Evolutionary conservation across 2,888 invertebrate species (phyloP).

Genomic region (Pandemis cinnamomeana): DNA sequence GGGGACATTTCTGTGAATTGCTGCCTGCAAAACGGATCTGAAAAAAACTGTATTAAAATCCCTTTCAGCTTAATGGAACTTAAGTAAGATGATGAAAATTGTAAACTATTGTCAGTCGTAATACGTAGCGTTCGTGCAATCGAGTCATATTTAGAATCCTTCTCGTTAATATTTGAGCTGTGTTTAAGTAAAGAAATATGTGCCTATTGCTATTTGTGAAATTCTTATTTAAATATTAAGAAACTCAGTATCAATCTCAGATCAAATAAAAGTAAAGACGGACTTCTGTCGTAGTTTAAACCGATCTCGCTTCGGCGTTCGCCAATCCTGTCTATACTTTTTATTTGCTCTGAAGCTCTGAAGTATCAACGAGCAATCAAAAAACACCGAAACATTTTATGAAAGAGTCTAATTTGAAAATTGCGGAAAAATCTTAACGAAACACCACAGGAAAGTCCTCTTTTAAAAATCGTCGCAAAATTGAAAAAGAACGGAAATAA

Average conservation of each 20-base stretch:
- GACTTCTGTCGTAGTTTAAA: no score
- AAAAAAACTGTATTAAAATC: background rate
- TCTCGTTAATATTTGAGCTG: no score
- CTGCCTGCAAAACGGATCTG: background rate
- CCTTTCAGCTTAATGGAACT: background rate
- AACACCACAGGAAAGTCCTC: conserved; percentile 6
- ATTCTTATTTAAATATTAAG: no score
- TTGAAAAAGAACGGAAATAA: conserved; percentile 11
- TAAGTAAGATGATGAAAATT: background rate
- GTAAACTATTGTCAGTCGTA: background rate
- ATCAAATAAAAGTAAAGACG: no score
- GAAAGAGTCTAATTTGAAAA: conserved; percentile 1
- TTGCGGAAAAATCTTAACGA: background rate
- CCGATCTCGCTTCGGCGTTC: no score
- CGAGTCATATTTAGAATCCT: no score
- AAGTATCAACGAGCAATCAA: background rate
- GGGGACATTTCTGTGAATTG: background rate
- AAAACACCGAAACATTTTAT: background rate
- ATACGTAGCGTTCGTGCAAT: background rate
- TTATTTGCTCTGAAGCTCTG: background rate
- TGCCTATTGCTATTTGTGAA: no score
- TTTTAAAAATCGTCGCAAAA: conserved; percentile 11
- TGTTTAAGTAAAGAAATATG: no score
- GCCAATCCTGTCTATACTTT: no score
- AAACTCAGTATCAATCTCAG: no score